Conservation (phyloP, 64 coral and sea anemone species). For the Exaiptasia diaphana region DNA sequence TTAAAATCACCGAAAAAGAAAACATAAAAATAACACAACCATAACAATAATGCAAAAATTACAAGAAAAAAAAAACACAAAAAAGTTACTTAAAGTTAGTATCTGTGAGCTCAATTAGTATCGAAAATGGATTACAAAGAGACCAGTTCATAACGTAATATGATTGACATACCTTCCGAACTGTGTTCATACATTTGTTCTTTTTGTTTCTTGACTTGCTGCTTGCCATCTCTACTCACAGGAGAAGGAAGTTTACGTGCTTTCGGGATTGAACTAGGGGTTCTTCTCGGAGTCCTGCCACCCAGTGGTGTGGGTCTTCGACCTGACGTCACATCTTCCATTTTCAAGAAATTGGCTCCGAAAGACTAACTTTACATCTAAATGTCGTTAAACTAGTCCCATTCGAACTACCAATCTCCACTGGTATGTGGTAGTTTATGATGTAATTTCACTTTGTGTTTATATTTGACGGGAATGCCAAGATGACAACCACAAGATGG, state of each 20-base stretch:
- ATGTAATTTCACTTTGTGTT: neutral
- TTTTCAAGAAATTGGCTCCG: neutral
- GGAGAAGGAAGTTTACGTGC: conserved; percentile 17
- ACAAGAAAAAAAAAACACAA: neutral
- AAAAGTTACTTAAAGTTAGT: neutral
- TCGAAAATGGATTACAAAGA: neutral
- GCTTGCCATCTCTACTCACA: neutral
- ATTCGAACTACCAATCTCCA: too few relatives aligned
- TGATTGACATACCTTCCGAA: neutral
- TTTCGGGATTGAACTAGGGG: neutral
- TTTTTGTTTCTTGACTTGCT: neutral
- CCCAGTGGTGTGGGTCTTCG: neutral
- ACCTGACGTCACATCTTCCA: conserved; percentile 5
- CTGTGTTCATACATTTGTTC: neutral
- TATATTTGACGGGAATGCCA: neutral
- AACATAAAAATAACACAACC: neutral
- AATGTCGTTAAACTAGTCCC: too few relatives aligned
- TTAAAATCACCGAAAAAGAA: neutral
- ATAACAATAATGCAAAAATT: neutral
- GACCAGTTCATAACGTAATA: neutral
- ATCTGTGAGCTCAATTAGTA: neutral
- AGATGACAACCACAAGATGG: too few relatives aligned
- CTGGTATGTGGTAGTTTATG: neutral
- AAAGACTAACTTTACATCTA: neutral
- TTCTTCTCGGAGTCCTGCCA: neutral